Evolutionary conservation across 2,113 vertebrate genomes (phyloP), one percentile per base, ranked within the genome.

Genomic region (Alectura lathami): DNA sequence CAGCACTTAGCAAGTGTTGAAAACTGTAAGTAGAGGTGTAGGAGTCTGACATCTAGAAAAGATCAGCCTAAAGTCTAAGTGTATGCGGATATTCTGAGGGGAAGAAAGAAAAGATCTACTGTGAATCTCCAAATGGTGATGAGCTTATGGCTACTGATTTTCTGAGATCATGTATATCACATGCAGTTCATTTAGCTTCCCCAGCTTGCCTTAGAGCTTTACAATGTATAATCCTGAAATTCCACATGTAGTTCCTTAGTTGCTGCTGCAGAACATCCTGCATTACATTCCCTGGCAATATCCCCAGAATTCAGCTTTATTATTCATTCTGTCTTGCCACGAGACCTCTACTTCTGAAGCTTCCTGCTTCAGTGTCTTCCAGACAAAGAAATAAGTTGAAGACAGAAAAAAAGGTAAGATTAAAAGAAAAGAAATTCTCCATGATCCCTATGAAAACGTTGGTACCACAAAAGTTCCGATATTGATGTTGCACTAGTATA

Each of bases 221-320:
- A 89, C 82, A 70, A 36, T 34, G 47, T 67, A 50, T 56, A 92
- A 92, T 86, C 89, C 50, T 86, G 51, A 66, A 73, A 83, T 95
- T 94, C 68, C 93, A 96, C 93, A 88, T 95, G 85, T 83, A 78
- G 82, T 86, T 88, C 56, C 76, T 81, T 79, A 93, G 75, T 56
- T 93, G 68, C 22, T 96, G 72, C 51, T 83, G 83, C 88, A 83
- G 51, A 92, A 83, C 23, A 77, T 94, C 51, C 82, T 95, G 50
- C 76, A 77, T 88, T 72, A 94, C 63, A 89, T 80, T 95, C 47
- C 47, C 54, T 96, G 91, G 91, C 91, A 96, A 47, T 63, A 83
- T 93, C 94, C 95, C 95, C 93, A 95, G 94, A 92, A 95, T 83
- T 74, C 68, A 90, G 91, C 56, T 83, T 96, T 83, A 78, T 83